Percentiles rank a stretch among this genome's conserved stretches.
phyloP scores from a whole-genome alignment of 2,888 invertebrate species.

The Cecidostiba fungosa region DNA sequence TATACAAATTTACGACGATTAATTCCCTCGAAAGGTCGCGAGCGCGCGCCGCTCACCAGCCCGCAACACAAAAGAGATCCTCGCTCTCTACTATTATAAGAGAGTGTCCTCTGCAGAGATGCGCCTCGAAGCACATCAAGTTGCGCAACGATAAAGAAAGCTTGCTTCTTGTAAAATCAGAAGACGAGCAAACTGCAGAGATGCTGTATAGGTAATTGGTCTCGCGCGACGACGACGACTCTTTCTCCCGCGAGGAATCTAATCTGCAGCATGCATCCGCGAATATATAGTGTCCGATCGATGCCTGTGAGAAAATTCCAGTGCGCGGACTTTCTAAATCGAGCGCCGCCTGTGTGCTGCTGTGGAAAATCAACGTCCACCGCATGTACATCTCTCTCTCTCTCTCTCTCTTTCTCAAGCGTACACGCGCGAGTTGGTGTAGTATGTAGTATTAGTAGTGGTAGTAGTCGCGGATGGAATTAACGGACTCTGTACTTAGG shows the following conservation, averaged over 20 bases:
- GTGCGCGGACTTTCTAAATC: slow-evolving; percentile 67
- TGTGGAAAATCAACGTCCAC: slow-evolving; percentile 66
- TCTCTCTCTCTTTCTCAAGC: not conserved
- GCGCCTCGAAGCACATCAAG: not conserved
- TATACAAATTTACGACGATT: slow-evolving; percentile 58
- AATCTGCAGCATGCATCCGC: slow-evolving; percentile 47
- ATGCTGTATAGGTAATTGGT: slow-evolving; percentile 50
- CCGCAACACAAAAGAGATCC: not conserved
- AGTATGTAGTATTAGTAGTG: slow-evolving; percentile 14
- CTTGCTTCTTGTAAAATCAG: not conserved
- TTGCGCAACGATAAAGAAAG: not conserved
- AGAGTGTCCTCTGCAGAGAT: not conserved
- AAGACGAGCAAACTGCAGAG: not conserved
- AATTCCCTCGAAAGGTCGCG: slow-evolving; percentile 24
- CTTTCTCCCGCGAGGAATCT: slow-evolving; percentile 23
- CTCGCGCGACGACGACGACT: not conserved
- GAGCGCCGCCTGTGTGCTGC: slow-evolving; percentile 63
- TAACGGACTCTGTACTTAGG: slow-evolving; percentile 56
- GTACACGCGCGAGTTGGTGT: not conserved
- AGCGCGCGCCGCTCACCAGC: not conserved
- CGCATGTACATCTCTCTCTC: slow-evolving; percentile 23
- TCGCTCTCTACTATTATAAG: slow-evolving; percentile 1
- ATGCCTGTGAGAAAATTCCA: slow-evolving; percentile 58
- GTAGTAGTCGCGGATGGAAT: slow-evolving; percentile 36
- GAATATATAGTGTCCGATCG: slow-evolving; percentile 50